Evolutionary conservation across 2,113 vertebrate genomes (phyloP).

Genomic region (Syngnathoides biaculeatus): DNA sequence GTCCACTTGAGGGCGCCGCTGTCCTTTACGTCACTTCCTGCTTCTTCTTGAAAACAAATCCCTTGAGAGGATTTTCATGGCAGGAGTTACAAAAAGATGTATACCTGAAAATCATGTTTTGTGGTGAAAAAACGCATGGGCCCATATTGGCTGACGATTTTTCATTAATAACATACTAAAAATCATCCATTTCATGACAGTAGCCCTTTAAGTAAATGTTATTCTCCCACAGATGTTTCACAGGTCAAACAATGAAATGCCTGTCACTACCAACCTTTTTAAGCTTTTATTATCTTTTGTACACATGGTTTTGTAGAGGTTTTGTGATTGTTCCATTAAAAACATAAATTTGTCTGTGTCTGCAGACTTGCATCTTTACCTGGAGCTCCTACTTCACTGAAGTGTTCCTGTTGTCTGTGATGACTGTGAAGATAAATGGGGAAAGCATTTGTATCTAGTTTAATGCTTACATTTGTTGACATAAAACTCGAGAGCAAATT

Average conservation of each 20-base stretch:
- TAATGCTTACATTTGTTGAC: neutral
- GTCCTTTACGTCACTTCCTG: no score
- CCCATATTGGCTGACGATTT: no score
- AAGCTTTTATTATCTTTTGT: neutral
- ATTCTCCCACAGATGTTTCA: neutral
- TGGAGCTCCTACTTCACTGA: conserved; percentile 10
- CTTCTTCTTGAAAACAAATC: no score
- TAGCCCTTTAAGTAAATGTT: no score
- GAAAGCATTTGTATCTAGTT: neutral
- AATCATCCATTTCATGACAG: no score
- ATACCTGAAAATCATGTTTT: no score
- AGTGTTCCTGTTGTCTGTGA: conserved; percentile 1
- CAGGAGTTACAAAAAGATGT: no score
- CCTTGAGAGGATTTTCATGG: no score
- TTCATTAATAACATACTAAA: no score
- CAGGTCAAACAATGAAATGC: neutral
- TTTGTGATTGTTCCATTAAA: neutral
- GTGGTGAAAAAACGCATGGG: no score
- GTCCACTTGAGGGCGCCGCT: no score
- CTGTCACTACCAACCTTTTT: neutral
- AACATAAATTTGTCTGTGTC: conserved; percentile 4
- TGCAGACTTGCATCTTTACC: conserved; percentile 16
- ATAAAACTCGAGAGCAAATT: neutral
- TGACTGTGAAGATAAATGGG: conserved; percentile 23
- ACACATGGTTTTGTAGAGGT: neutral